phyloP scores from a whole-genome alignment of 2,888 invertebrate genomes.

The Clepsis dumicolana region DNA sequence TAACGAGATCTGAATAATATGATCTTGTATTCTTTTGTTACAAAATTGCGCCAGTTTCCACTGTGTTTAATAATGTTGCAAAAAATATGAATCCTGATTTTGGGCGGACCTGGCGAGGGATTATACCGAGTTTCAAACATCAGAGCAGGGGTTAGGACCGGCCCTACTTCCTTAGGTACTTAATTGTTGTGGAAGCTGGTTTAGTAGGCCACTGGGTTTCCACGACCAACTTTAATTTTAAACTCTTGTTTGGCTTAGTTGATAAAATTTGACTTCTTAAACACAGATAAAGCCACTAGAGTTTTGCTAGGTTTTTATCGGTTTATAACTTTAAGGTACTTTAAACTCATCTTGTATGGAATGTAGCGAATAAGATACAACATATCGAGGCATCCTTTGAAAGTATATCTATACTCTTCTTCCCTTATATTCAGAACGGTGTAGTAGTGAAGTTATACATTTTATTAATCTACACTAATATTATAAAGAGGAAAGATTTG shows the following conservation, averaged over 20 bases:
- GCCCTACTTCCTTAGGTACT: background rate
- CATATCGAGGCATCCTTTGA: too few relatives aligned
- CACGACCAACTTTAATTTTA: constrained; percentile 1
- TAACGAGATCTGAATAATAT: background rate
- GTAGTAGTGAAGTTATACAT: too few relatives aligned
- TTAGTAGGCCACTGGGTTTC: constrained; percentile 10
- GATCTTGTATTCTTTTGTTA: background rate
- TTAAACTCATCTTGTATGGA: too few relatives aligned
- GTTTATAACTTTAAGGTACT: too few relatives aligned
- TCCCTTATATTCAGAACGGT: too few relatives aligned
- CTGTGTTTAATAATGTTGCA: constrained; percentile 3
- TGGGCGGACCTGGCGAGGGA: constrained; percentile 6
- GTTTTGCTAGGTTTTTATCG: background rate
- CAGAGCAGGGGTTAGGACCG: constrained; percentile 17
- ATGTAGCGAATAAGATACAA: too few relatives aligned
- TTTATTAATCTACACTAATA: too few relatives aligned
- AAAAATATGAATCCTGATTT: constrained; percentile 19
- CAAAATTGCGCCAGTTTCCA: background rate
- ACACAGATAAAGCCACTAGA: background rate
- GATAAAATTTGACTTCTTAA: background rate
- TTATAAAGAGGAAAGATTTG: too few relatives aligned
- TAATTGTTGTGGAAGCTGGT: constrained; percentile 24
- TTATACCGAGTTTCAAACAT: constrained; percentile 23
- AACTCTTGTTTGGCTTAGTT: constrained; percentile 3
- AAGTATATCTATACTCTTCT: too few relatives aligned